Evolutionary conservation across 2,113 vertebrate genomes (phyloP).

Genomic region (Xyrauchen texanus): DNA sequence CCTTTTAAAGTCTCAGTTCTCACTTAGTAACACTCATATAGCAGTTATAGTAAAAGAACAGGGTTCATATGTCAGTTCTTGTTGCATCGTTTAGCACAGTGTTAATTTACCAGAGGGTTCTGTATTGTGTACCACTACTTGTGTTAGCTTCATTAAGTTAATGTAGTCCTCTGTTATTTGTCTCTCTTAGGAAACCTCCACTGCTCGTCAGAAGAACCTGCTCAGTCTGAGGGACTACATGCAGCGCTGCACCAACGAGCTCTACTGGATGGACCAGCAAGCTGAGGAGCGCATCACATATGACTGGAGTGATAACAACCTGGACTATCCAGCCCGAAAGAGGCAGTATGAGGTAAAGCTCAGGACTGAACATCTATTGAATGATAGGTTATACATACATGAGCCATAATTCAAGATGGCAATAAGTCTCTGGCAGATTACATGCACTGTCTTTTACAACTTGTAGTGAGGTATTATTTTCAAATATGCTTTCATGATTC

Average conservation of each 20-base stretch:
- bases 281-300: constrained; percentile 86
- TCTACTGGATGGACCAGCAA: constrained; percentile 99
- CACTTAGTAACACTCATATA: no score
- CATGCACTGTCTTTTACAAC: background rate
- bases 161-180: background rate
- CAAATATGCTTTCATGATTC: no score
- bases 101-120: background rate
- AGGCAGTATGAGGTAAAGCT: constrained; percentile 88
- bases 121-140: background rate
- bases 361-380: background rate
- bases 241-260: constrained; percentile 97
- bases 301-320: constrained; percentile 94
- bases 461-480: background rate
- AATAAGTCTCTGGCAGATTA: no score
- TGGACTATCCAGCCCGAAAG: constrained; percentile 89
- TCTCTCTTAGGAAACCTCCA: constrained; percentile 67
- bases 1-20: no score
- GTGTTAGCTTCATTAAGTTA: background rate
- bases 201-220: constrained; percentile 86
- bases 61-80: no score
- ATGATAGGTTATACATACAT: no score
- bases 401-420: background rate
- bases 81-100: no score
- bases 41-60: no score
- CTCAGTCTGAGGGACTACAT: constrained; percentile 91